Base-by-base conservation (phyloP, 2,113 vertebrate genomes). In the Gallinago jamesoni region DNA sequence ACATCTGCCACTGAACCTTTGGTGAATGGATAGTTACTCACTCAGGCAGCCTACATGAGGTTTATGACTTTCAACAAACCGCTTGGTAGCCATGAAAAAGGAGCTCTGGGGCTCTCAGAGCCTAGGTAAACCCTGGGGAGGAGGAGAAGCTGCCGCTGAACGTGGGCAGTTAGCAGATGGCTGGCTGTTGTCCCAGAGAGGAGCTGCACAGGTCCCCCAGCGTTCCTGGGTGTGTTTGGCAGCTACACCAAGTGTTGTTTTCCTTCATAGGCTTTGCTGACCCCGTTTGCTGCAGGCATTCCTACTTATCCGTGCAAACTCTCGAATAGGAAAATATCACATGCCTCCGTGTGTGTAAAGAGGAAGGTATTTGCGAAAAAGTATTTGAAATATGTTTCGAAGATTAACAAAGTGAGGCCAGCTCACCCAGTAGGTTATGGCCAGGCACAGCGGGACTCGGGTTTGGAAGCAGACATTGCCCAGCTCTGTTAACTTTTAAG, bases 381-480 rank as follows among this genome's bases (percentile, higher is more conserved):
- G 48, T 76, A 96, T 96, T 91, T 76, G 62, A 94, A 95, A 56
- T 92, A 90, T 76, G 92, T 78, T 78, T 93, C 76, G 64, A 90
- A 93, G 83, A 93, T 76, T 70, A 93, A 73, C 63, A 55, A 79
- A 50, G 84, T 69, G 50, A 25, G 87, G 78, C 16, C 85, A 84
- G 80, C 45, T 91, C 84, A 82, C 70, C 63, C 91, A 63, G 84
- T 13, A 92, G 80, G 77, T 84, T 87, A 50, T 31, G 73, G 69
- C 39, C 10, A 3, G 57, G 76, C 79, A 41, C 56, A 74, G 85
- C 35, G 59, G 79, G 60, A 68, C 24, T 2, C 37, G 66, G 35
- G 30, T 35, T 83, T 39, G 64, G 78, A 47, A 53, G 70, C 63
- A 83, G 67, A 15, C 69, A 73, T 14, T 67, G 64, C 47, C 70